Evolutionary conservation across 2,797 vertebrate species (phyloP).

Genomic region (Nyctibius grandis): DNA sequence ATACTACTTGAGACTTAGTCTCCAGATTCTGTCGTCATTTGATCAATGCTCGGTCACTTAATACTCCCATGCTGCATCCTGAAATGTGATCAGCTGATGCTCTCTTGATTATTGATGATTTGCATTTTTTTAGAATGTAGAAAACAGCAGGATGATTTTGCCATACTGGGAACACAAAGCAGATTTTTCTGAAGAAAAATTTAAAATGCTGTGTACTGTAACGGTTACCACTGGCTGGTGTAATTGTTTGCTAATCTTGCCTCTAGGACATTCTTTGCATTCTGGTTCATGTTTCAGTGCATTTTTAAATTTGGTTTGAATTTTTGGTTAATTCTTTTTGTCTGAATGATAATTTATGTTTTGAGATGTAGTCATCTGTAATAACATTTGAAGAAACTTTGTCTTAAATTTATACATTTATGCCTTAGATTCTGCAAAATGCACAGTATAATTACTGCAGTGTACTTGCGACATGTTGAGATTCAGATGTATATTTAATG

Average conservation of each 20-base stretch:
- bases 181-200: conserved; percentile 4
- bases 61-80: conserved; percentile 21
- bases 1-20: conserved; percentile 25
- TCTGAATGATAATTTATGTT: not conserved
- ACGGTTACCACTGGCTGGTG: not conserved
- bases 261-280: not conserved
- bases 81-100: conserved; percentile 19
- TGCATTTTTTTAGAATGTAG: not conserved
- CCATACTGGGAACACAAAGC: not conserved
- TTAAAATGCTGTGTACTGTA: not conserved
- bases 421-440: not conserved
- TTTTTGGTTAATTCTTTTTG: not conserved
- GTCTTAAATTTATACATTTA: not conserved
- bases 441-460: not conserved
- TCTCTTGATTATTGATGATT: conserved; percentile 22
- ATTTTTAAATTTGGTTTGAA: not conserved
- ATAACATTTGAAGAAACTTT: not conserved
- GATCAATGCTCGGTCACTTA: conserved; percentile 50
- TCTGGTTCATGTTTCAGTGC: not conserved
- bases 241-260: conserved; percentile 3
- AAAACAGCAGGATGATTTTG: not conserved
- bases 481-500: not conserved
- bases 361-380: not conserved
- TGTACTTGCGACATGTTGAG: not conserved
- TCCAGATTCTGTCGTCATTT: conserved; percentile 54